Evolutionary conservation across 1,140 invertebrate genomes (phyloP), one percentile per base, ranked within the genome.

Genomic region (Caenorhabditis briggsae): DNA sequence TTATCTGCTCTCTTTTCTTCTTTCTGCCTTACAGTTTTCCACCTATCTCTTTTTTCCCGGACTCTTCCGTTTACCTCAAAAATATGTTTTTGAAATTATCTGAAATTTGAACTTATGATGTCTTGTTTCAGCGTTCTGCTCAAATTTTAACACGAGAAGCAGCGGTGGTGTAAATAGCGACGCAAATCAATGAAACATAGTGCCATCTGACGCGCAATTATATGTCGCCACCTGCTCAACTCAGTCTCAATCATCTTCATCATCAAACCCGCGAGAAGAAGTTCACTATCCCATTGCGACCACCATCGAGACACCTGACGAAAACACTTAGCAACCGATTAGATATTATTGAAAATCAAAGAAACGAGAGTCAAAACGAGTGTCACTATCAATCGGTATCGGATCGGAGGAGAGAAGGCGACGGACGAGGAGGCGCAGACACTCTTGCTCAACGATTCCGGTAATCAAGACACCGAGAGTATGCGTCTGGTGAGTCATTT

Each of bases 211-310:
- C 46, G 43, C 33, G 70, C 65, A 70, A 70, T 70, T 78, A 78
- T 78, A 78, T 78, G 70, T 78, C 70, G 70, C 70, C 70, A 78
- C 70, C 46, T 78, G 70, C 43, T 78, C 70, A 43, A 43, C 70
- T 78, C 46, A 50, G 70, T 43, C n/a, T 50, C 50, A 78, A 78
- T 78, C 70, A 50, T 50, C 46, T 78, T 78, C 70, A 78, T 46
- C 64, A 70, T 70, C 65, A 70, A 70, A 70, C 23, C 65, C 12
- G 23, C 20, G 59, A 74, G 2, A 18, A 78, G 46, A 78, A 46
- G 41, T 46, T 70, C 64, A 70, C 9, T 46, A 70, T 43, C 41
- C 41, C 14, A 70, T 16, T 14, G 18, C 23, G 20, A 64, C 25
- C 23, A 64, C 16, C 59, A 64, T 12, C 9, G 16, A 64, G 9